Conservation (phyloP, 1,140 invertebrate genomes). For the Cydia amplana region DNA sequence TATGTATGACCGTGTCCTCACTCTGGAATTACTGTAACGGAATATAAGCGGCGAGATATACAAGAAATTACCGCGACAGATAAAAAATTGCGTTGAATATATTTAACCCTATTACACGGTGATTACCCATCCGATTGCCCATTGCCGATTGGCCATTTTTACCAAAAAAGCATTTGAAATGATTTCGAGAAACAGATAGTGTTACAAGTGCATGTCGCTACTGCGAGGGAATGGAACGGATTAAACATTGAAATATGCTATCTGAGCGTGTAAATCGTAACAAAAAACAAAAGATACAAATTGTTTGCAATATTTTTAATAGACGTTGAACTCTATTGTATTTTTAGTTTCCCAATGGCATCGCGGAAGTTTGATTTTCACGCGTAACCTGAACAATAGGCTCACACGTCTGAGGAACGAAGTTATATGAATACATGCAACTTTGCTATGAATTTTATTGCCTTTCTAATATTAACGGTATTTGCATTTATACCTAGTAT, state of each 20-base stretch:
- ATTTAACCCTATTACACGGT: constrained; percentile 24
- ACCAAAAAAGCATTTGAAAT: constrained; percentile 21
- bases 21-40: constrained; percentile 64
- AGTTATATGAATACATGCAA: constrained; percentile 40
- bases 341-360: constrained; percentile 36
- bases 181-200: constrained; percentile 28
- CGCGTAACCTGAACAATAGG: constrained; percentile 47
- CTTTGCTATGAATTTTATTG: constrained; percentile 46
- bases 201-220: constrained; percentile 25
- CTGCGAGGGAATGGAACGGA: constrained; percentile 14
- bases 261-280: constrained; percentile 31
- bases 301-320: constrained; percentile 33
- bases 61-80: constrained; percentile 50
- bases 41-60: constrained; percentile 57
- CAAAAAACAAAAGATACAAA: constrained; percentile 31
- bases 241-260: constrained; percentile 17
- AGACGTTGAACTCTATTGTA: constrained; percentile 34
- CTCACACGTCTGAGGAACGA: constrained; percentile 41
- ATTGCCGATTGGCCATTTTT: constrained; percentile 17
- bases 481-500: not conserved
- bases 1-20: constrained; percentile 48
- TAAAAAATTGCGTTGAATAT: constrained; percentile 42
- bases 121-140: too few species aligned
- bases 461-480: constrained; percentile 40
- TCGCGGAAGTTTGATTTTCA: constrained; percentile 56